Percentiles rank a stretch among this genome's conserved stretches.
Conservation (phyloP, 2,797 vertebrate species). For the Coilia nasus region DNA sequence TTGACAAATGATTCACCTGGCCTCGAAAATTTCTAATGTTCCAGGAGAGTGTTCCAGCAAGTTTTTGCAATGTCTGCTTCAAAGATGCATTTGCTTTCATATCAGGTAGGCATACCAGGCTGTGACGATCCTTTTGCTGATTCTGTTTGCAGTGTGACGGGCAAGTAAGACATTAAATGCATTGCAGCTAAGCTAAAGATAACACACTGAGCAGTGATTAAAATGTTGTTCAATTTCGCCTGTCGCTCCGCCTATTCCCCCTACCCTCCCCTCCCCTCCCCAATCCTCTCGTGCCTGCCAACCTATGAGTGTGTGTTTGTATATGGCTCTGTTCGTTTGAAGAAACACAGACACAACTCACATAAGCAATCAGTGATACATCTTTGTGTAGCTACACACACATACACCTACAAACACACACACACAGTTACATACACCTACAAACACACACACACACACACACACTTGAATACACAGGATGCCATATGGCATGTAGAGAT, state of each 20-base stretch:
- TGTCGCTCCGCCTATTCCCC: neutral
- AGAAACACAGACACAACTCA: neutral
- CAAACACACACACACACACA: neutral
- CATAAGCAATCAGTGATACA: neutral
- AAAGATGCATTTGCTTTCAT: too few relatives aligned
- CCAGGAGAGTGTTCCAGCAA: too few relatives aligned
- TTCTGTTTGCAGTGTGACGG: neutral
- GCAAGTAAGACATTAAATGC: neutral
- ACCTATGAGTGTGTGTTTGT: neutral
- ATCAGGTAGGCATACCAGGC: neutral
- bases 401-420: neutral
- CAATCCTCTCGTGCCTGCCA: neutral
- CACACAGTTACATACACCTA: too few relatives aligned
- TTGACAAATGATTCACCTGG: too few relatives aligned
- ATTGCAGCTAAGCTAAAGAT: neutral
- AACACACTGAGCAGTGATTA: neutral
- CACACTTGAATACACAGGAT: neutral
- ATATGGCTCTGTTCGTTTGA: neutral
- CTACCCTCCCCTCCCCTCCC: neutral
- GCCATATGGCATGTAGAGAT: neutral
- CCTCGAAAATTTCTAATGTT: too few relatives aligned
- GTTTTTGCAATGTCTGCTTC: too few relatives aligned
- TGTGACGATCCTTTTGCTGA: neutral
- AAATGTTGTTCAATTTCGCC: neutral
- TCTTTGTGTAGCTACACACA: neutral